Evolutionary conservation across 2,797 vertebrate species (phyloP), one percentile per base, ranked within the genome.

Genomic region (Girardinus metallicus): DNA sequence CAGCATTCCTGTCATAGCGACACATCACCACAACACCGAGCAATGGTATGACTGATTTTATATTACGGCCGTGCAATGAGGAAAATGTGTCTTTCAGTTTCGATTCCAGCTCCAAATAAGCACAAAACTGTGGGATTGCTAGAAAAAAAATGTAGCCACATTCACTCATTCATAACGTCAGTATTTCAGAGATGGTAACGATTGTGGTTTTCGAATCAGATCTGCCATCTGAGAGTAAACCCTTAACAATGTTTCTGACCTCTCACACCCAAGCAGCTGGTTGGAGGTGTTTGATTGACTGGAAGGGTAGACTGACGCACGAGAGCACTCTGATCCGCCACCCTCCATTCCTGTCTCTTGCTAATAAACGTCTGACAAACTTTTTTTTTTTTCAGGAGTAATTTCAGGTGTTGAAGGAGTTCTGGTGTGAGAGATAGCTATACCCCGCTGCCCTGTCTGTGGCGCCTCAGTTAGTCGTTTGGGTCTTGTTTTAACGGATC

Each of bases 381-480:
- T 26, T 43, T 26, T 70, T 68, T 41, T 21, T 81, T 77, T 87
- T 89, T 76, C 76, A 68, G 62, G 79, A 78, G 86, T 91, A 78
- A 86, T 87, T 92, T 88, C 80, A 86, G 91, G 87, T 85, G 81
- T 41, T 79, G 74, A 83, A 74, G 87, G 85, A 74, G 76, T 36
- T 76, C 85, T 78, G 89, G 86, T 86, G 91, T 90, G 86, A 93
- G 88, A 86, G 87, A 92, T 75, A 1, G 39, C 85, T 87, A 88
- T 86, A 93, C 85, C 83, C 53, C 16, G 41, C 76, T 64, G 80
- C 64, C 74, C 81, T 44, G 1, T 62, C 62, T 36, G 75, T 75
- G 87, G 86, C 80, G 87, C 78, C 89, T 85, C 75, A 26, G 70
- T 73, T 39, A 77, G 78, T 64, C 70, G 73, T 66, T 62, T 70